These are phyloP conservation scores for Tinamus major DNA, from an alignment of 2,797 vertebrate species.

Conservation along the genomic window DNA sequence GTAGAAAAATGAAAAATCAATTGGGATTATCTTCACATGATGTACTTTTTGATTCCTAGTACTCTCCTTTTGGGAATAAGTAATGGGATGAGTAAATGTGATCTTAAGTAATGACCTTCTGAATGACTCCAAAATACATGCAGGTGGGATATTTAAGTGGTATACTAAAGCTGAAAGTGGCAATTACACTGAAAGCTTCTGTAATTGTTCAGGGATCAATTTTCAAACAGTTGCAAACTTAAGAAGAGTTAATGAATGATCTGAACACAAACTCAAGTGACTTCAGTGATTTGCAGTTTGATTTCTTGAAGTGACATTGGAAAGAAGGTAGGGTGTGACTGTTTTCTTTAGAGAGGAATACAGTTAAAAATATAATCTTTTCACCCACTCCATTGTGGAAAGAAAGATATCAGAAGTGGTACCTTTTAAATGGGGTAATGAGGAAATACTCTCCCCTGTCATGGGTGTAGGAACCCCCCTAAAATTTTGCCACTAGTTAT, in stretches of 20 bases:
- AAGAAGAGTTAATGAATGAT: slow-evolving; percentile 39
- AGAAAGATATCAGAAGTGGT: neutral
- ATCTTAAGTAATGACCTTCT: slow-evolving; percentile 58
- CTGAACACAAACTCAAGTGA: slow-evolving; percentile 1
- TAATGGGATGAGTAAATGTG: slow-evolving; percentile 56
- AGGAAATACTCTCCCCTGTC: neutral
- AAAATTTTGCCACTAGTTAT: neutral
- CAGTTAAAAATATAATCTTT: neutral
- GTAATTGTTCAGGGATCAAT: slow-evolving; percentile 65
- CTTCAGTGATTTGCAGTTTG: slow-evolving; percentile 16
- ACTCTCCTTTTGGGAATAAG: slow-evolving; percentile 34
- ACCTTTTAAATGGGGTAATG: neutral
- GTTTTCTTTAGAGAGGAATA: neutral
- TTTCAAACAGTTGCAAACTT: slow-evolving; percentile 52
- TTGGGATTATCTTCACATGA: slow-evolving; percentile 13
- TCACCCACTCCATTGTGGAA: neutral
- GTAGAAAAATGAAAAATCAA: slow-evolving; percentile 35
- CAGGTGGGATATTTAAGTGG: slow-evolving; percentile 50
- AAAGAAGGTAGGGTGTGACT: neutral
- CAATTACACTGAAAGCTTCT: slow-evolving; percentile 44
- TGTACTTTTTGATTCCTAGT: neutral
- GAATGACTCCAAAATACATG: slow-evolving; percentile 36
- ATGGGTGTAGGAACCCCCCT: neutral
- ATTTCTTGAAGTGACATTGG: neutral
- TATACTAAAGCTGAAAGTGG: slow-evolving; percentile 38